Percentiles rank a stretch among this genome's conserved stretches.
phyloP scores from a whole-genome alignment of 2,888 invertebrate species.

The Nowickia ferox region DNA sequence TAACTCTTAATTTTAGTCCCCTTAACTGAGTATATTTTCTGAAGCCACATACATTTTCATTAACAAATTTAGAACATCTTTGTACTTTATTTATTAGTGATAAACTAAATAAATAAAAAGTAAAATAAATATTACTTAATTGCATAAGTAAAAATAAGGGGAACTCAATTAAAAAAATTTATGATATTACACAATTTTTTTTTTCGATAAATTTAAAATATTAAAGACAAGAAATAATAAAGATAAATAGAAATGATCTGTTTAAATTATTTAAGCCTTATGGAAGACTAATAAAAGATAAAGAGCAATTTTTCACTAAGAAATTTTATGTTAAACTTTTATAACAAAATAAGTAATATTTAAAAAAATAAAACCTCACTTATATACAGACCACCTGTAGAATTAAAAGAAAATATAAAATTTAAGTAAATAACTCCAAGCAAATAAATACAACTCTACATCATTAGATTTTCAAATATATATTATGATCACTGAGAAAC shows the following conservation, averaged over 20 bases:
- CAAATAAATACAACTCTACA: not conserved
- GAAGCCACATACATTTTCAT: not conserved
- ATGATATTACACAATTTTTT: slow-evolving; percentile 26
- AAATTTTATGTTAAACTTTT: slow-evolving; percentile 48
- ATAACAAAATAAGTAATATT: slow-evolving; percentile 15
- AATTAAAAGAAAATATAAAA: not conserved
- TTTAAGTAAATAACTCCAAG: slow-evolving; percentile 11
- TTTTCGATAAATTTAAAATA: slow-evolving; percentile 53
- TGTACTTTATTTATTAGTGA: slow-evolving; percentile 18
- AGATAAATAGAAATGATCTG: slow-evolving; percentile 16
- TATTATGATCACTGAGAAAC: too few species aligned
- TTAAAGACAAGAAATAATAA: slow-evolving; percentile 29
- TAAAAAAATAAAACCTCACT: slow-evolving; percentile 41
- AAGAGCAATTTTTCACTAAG: slow-evolving; percentile 57
- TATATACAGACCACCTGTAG: slow-evolving; percentile 63
- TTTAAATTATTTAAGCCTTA: slow-evolving; percentile 57
- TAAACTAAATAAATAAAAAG: slow-evolving; percentile 10
- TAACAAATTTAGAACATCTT: not conserved
- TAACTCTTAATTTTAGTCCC: not conserved
- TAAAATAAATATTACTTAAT: slow-evolving; percentile 18
- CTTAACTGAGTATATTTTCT: not conserved
- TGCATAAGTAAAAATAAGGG: slow-evolving; percentile 25
- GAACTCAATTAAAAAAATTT: slow-evolving; percentile 31
- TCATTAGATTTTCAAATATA: too few species aligned
- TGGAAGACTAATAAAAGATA: slow-evolving; percentile 50